Percentiles rank a stretch among this genome's conserved stretches.
These are phyloP conservation scores for Cynopterus brachyotis DNA, from an alignment of 2,113 vertebrate genomes.

Conservation along the genomic window DNA sequence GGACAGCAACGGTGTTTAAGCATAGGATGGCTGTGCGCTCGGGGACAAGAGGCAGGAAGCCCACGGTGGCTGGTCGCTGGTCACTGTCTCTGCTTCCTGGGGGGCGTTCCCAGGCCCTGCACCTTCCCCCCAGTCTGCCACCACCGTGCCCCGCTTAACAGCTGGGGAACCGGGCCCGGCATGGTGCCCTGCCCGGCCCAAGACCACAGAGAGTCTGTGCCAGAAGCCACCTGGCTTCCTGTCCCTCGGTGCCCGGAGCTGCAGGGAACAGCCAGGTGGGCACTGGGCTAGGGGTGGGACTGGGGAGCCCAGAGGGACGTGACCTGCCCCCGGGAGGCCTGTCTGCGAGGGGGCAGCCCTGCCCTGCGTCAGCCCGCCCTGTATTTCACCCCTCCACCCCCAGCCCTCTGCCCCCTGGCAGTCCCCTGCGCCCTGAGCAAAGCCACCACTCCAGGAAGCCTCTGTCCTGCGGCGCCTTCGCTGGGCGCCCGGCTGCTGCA, in stretches of 20 bases:
- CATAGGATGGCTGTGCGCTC: accelerated
- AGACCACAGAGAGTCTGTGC: not conserved
- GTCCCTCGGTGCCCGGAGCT: not conserved
- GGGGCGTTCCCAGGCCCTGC: not conserved
- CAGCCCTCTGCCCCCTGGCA: not conserved
- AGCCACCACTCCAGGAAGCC: not conserved
- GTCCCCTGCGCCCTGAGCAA: not conserved
- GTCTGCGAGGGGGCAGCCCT: not conserved
- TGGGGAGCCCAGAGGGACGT: not conserved
- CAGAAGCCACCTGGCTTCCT: not conserved
- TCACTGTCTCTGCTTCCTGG: not conserved
- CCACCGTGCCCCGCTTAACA: not conserved
- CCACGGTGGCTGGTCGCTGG: too few relatives aligned
- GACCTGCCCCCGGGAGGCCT: not conserved
- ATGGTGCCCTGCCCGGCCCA: not conserved
- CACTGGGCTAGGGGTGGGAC: not conserved
- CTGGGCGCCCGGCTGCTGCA: not conserved
- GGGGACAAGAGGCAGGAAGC: not conserved
- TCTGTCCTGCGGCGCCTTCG: not conserved
- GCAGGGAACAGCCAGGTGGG: not conserved
- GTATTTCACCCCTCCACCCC: too few relatives aligned
- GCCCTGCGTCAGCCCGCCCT: too few relatives aligned
- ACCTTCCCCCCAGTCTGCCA: not conserved
- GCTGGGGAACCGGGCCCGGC: not conserved
- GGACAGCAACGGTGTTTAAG: too few relatives aligned